Percentiles rank a stretch among this genome's conserved stretches.
These are phyloP conservation scores for Darevskia mixta DNA, from an alignment of 2,797 vertebrate genomes.

Conservation along the genomic window DNA sequence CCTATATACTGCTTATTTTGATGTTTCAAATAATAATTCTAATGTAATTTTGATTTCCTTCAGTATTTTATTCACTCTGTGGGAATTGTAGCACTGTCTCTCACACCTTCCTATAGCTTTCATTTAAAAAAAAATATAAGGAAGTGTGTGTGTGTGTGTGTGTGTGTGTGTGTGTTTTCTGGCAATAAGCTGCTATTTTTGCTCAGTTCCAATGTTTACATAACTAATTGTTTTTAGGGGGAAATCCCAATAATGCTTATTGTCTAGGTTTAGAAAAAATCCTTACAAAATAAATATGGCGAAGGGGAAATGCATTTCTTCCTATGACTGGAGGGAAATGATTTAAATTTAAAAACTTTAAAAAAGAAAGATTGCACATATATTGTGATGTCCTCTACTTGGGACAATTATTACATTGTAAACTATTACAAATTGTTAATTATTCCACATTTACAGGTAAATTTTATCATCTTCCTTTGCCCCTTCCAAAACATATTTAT, in stretches of 20 bases:
- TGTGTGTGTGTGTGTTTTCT: background rate
- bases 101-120: background rate
- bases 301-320: background rate
- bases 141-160: too few relatives aligned
- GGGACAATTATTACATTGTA: rapidly evolving
- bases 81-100: background rate
- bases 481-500: background rate
- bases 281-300: background rate
- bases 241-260: background rate
- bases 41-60: background rate
- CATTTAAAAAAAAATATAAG: background rate
- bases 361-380: background rate
- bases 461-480: rapidly evolving
- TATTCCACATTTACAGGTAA: background rate
- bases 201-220: background rate
- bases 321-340: background rate
- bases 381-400: rapidly evolving
- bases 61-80: background rate
- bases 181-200: background rate
- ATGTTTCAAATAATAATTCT: background rate
- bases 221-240: background rate
- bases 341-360: background rate
- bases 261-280: background rate
- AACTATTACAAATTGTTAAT: background rate
- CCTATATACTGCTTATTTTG: background rate